phyloP scores from a whole-genome alignment of 2,797 vertebrate genomes.

The Octomys mimax region DNA sequence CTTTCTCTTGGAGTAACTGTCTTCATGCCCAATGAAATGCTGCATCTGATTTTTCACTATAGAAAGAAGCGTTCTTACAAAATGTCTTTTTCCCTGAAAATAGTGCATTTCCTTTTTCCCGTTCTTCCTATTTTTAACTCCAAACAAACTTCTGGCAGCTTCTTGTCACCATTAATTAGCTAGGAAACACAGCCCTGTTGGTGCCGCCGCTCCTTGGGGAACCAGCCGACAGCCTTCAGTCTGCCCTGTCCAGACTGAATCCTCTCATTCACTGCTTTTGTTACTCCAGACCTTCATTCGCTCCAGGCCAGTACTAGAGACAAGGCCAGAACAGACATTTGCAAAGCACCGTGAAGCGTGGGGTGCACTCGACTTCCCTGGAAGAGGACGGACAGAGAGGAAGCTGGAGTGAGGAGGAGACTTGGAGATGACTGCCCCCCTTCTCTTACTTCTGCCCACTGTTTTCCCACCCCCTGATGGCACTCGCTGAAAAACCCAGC shows the following conservation, averaged over 20 bases:
- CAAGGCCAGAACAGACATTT: not conserved
- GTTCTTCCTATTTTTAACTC: not conserved
- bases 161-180: not conserved
- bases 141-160: not conserved
- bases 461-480: rapidly evolving
- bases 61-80: not conserved
- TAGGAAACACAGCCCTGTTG: not conserved
- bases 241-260: not conserved
- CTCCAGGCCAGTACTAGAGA: not conserved
- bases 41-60: not conserved
- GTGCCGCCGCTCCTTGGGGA: not conserved
- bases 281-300: rapidly evolving
- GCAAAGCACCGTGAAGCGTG: not conserved
- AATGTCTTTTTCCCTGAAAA: not conserved
- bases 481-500: not conserved
- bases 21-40: slow-evolving; percentile 1
- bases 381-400: not conserved
- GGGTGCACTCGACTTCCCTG: not conserved
- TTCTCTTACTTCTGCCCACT: not conserved
- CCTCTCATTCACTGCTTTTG: not conserved
- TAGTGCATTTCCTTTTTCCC: not conserved
- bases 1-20: not conserved
- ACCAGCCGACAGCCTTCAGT: not conserved
- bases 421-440: not conserved
- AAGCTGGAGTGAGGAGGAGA: not conserved